These are phyloP conservation scores for Crossocerus cetratus DNA, from an alignment of 2,888 invertebrate species.

Conservation along the genomic window DNA sequence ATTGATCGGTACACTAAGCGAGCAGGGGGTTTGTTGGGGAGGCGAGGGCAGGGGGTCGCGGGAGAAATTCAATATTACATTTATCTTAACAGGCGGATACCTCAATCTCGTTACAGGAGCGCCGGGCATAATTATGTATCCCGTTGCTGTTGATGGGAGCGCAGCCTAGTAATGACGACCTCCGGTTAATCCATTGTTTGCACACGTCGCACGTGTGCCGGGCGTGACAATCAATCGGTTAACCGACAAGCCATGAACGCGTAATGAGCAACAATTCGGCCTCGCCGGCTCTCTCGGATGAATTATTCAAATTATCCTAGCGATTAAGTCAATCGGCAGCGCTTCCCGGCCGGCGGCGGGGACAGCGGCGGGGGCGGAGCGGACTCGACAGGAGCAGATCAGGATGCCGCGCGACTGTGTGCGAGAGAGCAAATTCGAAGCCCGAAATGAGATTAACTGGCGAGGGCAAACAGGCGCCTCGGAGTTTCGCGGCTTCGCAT, in stretches of 20 bases:
- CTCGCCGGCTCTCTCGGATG: conserved; percentile 34
- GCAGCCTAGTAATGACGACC: conserved; percentile 21
- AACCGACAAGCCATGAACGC: conserved; percentile 51
- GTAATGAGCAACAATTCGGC: conserved; percentile 53
- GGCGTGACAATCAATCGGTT: conserved; percentile 52
- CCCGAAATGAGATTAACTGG: neutral
- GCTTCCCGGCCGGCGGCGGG: conserved; percentile 13
- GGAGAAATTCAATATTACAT: conserved; percentile 26
- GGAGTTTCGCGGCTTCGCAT: neutral
- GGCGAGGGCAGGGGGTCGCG: too few relatives aligned
- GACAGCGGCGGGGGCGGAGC: neutral
- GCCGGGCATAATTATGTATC: conserved; percentile 35
- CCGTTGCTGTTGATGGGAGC: neutral
- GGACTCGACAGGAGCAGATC: neutral
- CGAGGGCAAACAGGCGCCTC: neutral
- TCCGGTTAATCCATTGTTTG: conserved; percentile 43
- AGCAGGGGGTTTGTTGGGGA: neutral
- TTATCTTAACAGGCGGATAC: conserved; percentile 7
- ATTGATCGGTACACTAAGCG: conserved; percentile 12
- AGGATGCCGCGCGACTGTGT: neutral
- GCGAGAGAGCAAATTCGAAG: neutral
- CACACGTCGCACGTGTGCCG: conserved; percentile 25
- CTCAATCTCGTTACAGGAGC: conserved; percentile 7
- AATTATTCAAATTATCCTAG: conserved; percentile 48
- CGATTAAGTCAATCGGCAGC: conserved; percentile 36